Conservation (phyloP, 2,888 invertebrate genomes). For the Helobdella robusta region DNA sequence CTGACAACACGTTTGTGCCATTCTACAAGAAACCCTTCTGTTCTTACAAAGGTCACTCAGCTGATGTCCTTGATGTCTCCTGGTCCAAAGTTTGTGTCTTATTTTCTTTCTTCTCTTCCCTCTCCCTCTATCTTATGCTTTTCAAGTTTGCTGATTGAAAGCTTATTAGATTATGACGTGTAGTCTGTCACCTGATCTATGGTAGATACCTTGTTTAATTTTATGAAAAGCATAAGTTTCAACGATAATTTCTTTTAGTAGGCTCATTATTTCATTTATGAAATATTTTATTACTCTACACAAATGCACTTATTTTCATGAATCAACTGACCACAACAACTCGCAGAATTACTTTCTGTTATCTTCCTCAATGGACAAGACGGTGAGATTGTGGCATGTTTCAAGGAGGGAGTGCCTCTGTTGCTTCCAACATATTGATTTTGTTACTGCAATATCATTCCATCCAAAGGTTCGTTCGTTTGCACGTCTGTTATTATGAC, state of each 20-base stretch:
- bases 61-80: constrained; percentile 87
- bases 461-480: constrained; percentile 60
- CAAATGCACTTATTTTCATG: constrained; percentile 37
- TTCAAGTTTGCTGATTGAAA: too few species aligned
- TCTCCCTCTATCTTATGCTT: too few species aligned
- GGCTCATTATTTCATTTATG: neutral
- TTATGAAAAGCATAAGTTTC: too few species aligned
- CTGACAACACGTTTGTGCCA: constrained; percentile 50
- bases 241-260: too few species aligned
- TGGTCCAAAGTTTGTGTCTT: constrained; percentile 71
- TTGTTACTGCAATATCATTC: constrained; percentile 96
- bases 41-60: constrained; percentile 85
- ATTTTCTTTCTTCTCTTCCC: too few species aligned
- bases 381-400: constrained; percentile 93
- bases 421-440: constrained; percentile 97
- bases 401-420: constrained; percentile 92
- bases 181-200: too few species aligned
- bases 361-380: constrained; percentile 97
- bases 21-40: constrained; percentile 86
- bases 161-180: too few species aligned
- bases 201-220: too few species aligned
- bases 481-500: too few species aligned
- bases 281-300: neutral
- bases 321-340: neutral
- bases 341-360: constrained; percentile 77